Evolutionary conservation across 2,113 vertebrate genomes (phyloP), one percentile per base, ranked within the genome.

Genomic region (Mirounga angustirostris): DNA sequence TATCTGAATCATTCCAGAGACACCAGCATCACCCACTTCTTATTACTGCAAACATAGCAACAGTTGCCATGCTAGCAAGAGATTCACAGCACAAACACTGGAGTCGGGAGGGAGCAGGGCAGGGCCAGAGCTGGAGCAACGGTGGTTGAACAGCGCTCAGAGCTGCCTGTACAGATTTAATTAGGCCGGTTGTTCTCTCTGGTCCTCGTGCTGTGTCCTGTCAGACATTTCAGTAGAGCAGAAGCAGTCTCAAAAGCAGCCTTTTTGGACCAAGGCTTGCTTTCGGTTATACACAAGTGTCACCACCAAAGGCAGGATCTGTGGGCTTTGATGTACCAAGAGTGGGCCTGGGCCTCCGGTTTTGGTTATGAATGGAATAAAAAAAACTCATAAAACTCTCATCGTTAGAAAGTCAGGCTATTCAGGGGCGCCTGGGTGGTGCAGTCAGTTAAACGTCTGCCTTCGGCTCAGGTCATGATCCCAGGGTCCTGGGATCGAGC

Each of bases 11-110:
- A 50, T 98, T 95, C 95, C 59, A 10, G 83, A 96, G 88, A 79
- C 85, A 63, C 95, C 40, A 84, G 91, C 90, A 94, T 96, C 95
- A 94, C 94, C 97, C 76, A 84, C 96, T 97, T 98, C 97, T 92
- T 89, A 97, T 96, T 96, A 93, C 95, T 98, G 95, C 90, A 93
- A 97, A 98, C 97, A 83, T 96, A 94, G 95, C 90, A 98, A 99
- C 98, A 83, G 99, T 99, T 98, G 97, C 99, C 94, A 98, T 93
- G 98, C 95, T 74, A 30, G 80, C 94, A 58, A n/a, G 89, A 74
- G 78, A 92, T 96, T 52, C 92, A 52, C 33, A 93, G 87, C 95
- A 40, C 92, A 95, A 97, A 96, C 85, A 71, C 89, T 56, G 19
- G 69, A 97, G 97, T 95, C n/a, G 30, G 58, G 65, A 93, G 59